These are phyloP conservation scores for Triplophysa yarkandensis DNA, from an alignment of 2,797 vertebrate genomes.

Conservation along the genomic window DNA sequence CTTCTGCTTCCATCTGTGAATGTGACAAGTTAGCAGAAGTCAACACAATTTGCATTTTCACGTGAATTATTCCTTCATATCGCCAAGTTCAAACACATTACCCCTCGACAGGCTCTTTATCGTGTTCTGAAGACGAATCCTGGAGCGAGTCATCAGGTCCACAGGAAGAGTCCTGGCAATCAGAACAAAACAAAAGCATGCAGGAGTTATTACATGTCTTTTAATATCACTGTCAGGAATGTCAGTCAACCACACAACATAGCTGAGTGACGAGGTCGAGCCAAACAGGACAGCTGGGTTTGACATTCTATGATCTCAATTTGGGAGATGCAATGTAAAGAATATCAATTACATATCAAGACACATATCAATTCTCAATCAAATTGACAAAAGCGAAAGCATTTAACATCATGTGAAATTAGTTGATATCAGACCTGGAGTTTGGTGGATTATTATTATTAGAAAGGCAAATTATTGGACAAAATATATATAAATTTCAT, in stretches of 20 bases:
- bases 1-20: slow-evolving; percentile 65
- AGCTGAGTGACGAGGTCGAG: background rate
- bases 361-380: background rate
- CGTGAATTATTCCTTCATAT: background rate
- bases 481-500: background rate
- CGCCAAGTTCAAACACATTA: background rate
- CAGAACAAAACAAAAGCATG: slow-evolving; percentile 30
- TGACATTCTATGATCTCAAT: background rate
- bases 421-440: background rate
- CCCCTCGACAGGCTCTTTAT: slow-evolving; percentile 54
- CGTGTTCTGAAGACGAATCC: slow-evolving; percentile 54
- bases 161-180: slow-evolving; percentile 75
- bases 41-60: background rate
- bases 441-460: slow-evolving; percentile 7
- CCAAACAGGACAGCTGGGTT: background rate
- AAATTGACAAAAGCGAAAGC: background rate
- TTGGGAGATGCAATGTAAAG: background rate
- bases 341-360: too few species aligned
- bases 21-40: background rate
- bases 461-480: background rate
- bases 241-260: background rate
- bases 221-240: background rate
- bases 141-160: slow-evolving; percentile 69
- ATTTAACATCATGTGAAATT: background rate
- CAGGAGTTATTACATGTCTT: background rate